Evolutionary conservation across 2,797 vertebrate genomes (phyloP).

Genomic region (Ctenochaetus hawaiiensis): DNA sequence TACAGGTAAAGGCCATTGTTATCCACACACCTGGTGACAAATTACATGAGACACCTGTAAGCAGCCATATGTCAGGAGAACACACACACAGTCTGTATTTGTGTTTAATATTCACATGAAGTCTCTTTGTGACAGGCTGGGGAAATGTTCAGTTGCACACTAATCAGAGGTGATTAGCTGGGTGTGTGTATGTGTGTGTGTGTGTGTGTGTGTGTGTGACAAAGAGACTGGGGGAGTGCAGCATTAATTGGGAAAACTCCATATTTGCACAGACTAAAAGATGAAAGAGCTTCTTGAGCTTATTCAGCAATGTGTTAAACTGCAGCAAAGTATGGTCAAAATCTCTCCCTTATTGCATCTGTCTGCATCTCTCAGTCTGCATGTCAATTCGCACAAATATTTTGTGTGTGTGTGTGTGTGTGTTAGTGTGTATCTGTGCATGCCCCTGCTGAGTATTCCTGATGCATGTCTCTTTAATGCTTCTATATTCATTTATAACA

Average conservation of each 20-base stretch:
- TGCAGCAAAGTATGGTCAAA: conserved; percentile 4
- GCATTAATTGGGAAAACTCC: conserved; percentile 50
- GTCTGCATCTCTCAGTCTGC: background rate
- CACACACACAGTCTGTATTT: conserved; percentile 16
- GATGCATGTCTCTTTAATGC: conserved; percentile 38
- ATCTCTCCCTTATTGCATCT: conserved; percentile 5
- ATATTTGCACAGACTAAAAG: conserved; percentile 40
- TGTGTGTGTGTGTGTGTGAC: conserved; percentile 4
- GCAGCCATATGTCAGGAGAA: conserved; percentile 26
- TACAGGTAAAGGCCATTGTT: conserved; percentile 38
- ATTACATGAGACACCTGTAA: conserved; percentile 44
- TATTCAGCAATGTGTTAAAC: conserved; percentile 35
- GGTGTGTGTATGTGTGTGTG: conserved; percentile 7
- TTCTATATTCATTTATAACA: conserved; percentile 14
- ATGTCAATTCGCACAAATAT: conserved; percentile 29
- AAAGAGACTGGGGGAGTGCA: background rate
- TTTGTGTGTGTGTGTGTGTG: conserved; percentile 25
- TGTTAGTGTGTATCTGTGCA: conserved; percentile 1
- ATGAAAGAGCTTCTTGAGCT: conserved; percentile 44
- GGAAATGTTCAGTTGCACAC: conserved; percentile 49
- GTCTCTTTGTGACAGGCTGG: conserved; percentile 28
- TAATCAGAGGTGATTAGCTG: conserved; percentile 66
- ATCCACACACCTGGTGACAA: conserved; percentile 38
- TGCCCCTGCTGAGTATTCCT: conserved; percentile 4
- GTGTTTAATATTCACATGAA: conserved; percentile 59